Evolutionary conservation across 2,797 vertebrate species (phyloP), one percentile per base, ranked within the genome.

Genomic region (Natrix natrix): DNA sequence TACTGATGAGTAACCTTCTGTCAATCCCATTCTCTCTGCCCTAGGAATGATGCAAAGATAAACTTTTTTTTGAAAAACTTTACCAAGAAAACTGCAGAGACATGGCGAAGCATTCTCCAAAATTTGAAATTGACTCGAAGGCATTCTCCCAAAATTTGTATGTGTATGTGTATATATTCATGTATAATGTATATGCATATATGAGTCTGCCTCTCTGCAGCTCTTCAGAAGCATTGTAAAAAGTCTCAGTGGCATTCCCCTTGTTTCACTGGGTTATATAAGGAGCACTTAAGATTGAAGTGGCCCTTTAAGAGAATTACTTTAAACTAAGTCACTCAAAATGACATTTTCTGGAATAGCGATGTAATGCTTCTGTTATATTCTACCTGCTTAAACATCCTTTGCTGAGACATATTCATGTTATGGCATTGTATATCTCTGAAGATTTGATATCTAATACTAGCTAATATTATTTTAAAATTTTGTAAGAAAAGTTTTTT

Each of bases 221-320:
- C 93, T 90, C 61, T 90, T 94, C 94, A 95, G 94, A 94, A 94
- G 91, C 0, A 4, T 91, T 95, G 93, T 91, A 95, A 86, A 0
- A 0, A 92, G 94, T 92, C 94, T 95, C 93, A 86, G 90, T 95
- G 94, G 90, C 95, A 87, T 57, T 96, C 91, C 90, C 78, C 88
- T 93, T 96, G 94, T 94, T 96, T 96, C 95, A 55, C 91, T 95
- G 94, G 12, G 0, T 94, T 96, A 94, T 93, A 2, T 94, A 96
- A 96, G 92, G 95, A 94, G 78, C 92, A 95, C 94, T 97, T 93
- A 63, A 94, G 91, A 83, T 91, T 96, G 91, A 91, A 96, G 95
- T 1, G 95, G 93, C 89, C 94, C 93, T 96, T 95, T 11, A 5
- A 5, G 94, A 96, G 92, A 0, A 0, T 48, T 91, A 92, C 92